Evolutionary conservation across 2,113 vertebrate genomes (phyloP), one percentile per base, ranked within the genome.

Genomic region (Gnathonemus longibarbis): DNA sequence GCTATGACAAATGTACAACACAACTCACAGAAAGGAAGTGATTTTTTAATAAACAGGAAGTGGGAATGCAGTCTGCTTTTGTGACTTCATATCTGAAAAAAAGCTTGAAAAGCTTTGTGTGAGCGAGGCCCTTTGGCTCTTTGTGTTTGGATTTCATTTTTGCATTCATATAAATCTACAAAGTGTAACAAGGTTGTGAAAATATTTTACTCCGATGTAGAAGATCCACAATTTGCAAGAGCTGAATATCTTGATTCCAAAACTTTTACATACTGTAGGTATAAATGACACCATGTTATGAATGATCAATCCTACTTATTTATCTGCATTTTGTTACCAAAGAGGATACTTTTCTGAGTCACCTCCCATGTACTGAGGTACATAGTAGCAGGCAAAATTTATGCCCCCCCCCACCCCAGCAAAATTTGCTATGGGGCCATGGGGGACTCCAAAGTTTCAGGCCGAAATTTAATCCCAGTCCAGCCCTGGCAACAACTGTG

Each of bases 31-130:
- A 87, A 53, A 52, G 49, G 50, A 87, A 87, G 49, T 87, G 49
- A 56, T 87, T 56, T 87, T 87, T 31, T 46, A 48, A 13, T 53
- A 87, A 84, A 48, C 83, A 84, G 49, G 85, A 87, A 87, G 85
- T 56, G 85, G 13, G 50, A 87, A 50, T 87, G 45, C 83, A 35
- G 17, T 52, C n/a, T 35, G 31, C 56, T 24, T 49, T 17, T 52
- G 15, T 53, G 13, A 52, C 46, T n/a, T 87, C 1, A 87, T 52
- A 2, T 27, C 13, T 35, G 35, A 35, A 35, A 35, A 35, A 35
- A 35, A 35, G 35, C 35, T 35, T 66, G 62, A 3, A 70, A 2
- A 31, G 27, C 62, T 70, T 70, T n/a, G 0, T 11, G 62, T 70
- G 9, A n/a, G 11, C 10, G 11, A 31, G 62, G 11, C 2, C 19